Conservation (phyloP, 2,888 invertebrate species). For the Metalampra italica region DNA sequence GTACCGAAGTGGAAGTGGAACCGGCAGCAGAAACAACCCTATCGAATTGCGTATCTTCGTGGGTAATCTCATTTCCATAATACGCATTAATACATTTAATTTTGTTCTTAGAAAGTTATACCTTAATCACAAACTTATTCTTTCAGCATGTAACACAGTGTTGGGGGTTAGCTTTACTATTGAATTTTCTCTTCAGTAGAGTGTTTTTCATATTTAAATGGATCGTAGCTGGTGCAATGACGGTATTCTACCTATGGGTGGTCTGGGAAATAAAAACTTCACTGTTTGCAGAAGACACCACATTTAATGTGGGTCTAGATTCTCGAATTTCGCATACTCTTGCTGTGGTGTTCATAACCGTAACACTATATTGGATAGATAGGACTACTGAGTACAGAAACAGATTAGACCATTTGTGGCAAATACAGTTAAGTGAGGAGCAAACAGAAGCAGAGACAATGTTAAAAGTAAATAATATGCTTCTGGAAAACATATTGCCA, state of each 20-base stretch:
- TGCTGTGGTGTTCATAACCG: conserved; percentile 84
- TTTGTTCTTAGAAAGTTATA: background rate
- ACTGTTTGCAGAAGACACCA: conserved; percentile 78
- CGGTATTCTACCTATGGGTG: conserved; percentile 82
- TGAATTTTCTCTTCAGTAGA: conserved; percentile 90
- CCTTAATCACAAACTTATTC: conserved; percentile 11
- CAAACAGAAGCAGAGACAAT: conserved; percentile 92
- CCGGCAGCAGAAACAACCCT: conserved; percentile 38
- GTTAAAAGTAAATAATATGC: conserved; percentile 90
- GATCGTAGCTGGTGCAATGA: conserved; percentile 81
- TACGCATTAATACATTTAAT: background rate
- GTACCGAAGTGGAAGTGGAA: conserved; percentile 43
- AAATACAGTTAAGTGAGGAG: conserved; percentile 85
- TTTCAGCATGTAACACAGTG: conserved; percentile 88
- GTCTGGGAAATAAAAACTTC: conserved; percentile 81
- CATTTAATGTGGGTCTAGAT: conserved; percentile 84
- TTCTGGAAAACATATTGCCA: conserved; percentile 95
- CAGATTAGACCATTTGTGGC: conserved; percentile 88
- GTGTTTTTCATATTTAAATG: conserved; percentile 91
- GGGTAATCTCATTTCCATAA: conserved; percentile 52
- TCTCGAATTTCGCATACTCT: conserved; percentile 86
- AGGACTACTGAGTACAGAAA: conserved; percentile 94
- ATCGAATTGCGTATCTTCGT: conserved; percentile 71
- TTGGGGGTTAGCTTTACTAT: conserved; percentile 80
- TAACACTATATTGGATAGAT: conserved; percentile 90